Base-by-base conservation (phyloP, 2,888 invertebrate genomes). In the Pachliopta kotzebuea region DNA sequence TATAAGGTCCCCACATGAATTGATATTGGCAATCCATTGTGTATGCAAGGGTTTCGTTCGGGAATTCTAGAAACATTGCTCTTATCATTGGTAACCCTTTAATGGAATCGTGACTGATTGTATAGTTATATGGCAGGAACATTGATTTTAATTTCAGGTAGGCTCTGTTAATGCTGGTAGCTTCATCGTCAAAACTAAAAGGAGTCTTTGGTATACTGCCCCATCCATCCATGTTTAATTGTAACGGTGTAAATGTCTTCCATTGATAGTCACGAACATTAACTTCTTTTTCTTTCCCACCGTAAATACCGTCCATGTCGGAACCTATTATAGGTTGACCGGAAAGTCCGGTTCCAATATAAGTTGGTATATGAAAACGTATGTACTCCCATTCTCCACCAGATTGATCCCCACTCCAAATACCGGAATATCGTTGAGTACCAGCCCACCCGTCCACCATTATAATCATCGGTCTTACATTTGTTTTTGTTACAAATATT, bases 351-450 rank as follows among this genome's bases (percentile, higher is more conserved):
- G 86, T 73, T 1, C 90, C 90, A 49, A 90, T 84, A 60, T 87
- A 90, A 1, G 90, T 89, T 4, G 90, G 90, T 62, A 91, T 89
- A 70, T 90, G 90, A 67, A 90, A 91, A 31, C 90, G 78, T 69
- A 91, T 90, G 67, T 90, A 90, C 74, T 90, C 90, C 90, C 90
- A 91, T 50, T 85, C 71, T 9, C 90, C 90, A n/a, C 90, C 90
- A 21, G 69, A 72, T 76, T 90, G 90, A 66, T 91, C 90, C 20
- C 90, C 90, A 67, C 80, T 89, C 90, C 90, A 91, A 69, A 90
- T 81, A 0, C 84, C 88, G 2, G 90, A 77, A 69, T 85, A 79
- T 69, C 90, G 81, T 68, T 91, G 90, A 11, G 89, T 88, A 0
- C 89, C 90, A 31, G 89, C 90, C 90, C 90, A 91, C 6, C 90